phyloP scores from a whole-genome alignment of 2,113 vertebrate species.

The Callionymus lyra region DNA sequence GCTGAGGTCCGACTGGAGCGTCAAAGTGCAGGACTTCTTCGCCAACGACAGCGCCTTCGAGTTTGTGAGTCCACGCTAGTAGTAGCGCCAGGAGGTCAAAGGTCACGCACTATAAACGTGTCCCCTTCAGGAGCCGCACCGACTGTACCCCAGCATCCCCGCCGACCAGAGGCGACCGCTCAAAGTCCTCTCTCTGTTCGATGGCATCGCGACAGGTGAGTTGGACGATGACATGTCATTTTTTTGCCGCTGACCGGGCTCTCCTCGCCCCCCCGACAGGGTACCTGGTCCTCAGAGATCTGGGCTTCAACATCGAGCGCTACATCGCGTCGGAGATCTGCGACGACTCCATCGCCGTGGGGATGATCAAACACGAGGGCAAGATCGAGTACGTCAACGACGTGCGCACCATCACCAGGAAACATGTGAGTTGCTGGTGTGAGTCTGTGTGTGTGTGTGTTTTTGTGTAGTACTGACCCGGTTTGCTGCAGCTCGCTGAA shows the following conservation, averaged over 20 bases:
- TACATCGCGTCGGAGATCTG: slow-evolving; percentile 90
- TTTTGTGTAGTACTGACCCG: background rate
- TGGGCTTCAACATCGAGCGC: slow-evolving; percentile 84
- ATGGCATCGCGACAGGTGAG: slow-evolving; percentile 87
- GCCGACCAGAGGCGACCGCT: slow-evolving; percentile 75
- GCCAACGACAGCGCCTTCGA: slow-evolving; percentile 77
- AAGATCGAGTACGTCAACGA: slow-evolving; percentile 83
- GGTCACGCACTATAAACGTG: background rate
- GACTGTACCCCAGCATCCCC: slow-evolving; percentile 82
- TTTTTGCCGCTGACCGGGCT: too few relatives aligned
- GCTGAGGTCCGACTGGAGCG: slow-evolving; percentile 81
- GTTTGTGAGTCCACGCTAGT: slow-evolving; percentile 71
- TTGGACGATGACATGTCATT: slow-evolving; percentile 1
- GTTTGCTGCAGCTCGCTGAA: slow-evolving; percentile 74
- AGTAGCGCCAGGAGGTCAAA: too few relatives aligned
- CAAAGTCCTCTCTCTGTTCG: slow-evolving; percentile 86
- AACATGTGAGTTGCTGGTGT: slow-evolving; percentile 65
- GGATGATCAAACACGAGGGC: slow-evolving; percentile 79
- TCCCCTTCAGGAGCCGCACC: slow-evolving; percentile 75
- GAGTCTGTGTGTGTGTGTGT: background rate
- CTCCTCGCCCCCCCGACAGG: slow-evolving; percentile 51
- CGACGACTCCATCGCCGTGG: slow-evolving; percentile 76
- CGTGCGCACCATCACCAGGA: slow-evolving; percentile 83
- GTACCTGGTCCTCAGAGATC: slow-evolving; percentile 83
- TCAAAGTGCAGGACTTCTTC: slow-evolving; percentile 83